Evolutionary conservation across 2,113 vertebrate genomes (phyloP).

Genomic region (Indicator indicator): DNA sequence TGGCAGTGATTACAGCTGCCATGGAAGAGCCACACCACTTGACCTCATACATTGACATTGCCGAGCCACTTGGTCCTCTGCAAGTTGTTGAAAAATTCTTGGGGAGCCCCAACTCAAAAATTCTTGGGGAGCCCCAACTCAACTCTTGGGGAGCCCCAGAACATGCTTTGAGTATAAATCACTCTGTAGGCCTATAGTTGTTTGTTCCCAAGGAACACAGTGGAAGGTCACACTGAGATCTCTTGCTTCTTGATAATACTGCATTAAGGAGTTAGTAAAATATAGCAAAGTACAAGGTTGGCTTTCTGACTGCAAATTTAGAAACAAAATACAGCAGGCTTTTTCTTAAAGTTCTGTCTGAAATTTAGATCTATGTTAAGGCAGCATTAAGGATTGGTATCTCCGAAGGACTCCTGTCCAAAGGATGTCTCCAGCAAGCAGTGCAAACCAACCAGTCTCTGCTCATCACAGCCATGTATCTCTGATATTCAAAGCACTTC

Average conservation of each 20-base stretch:
- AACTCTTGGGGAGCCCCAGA: not conserved
- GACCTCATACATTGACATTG: not conserved
- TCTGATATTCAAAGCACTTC: not conserved
- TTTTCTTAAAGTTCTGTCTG: not conserved
- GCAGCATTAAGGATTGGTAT: not conserved
- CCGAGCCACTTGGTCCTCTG: not conserved
- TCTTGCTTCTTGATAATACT: not conserved
- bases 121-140: not conserved
- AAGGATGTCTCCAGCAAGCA: not conserved
- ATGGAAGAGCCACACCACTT: not conserved
- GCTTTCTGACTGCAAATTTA: not conserved
- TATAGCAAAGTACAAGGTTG: not conserved
- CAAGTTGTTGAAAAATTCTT: not conserved
- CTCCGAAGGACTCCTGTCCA: not conserved
- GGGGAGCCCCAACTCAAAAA: not conserved
- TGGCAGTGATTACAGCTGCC: not conserved
- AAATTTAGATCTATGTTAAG: not conserved
- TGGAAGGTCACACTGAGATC: not conserved
- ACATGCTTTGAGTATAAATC: not conserved
- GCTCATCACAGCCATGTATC: rapidly evolving
- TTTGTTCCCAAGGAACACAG: not conserved
- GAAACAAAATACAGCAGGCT: not conserved
- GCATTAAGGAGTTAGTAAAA: not conserved
- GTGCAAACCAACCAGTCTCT: not conserved
- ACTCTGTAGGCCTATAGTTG: not conserved